Percentiles rank a stretch among this genome's conserved stretches.
Conservation (phyloP, 2,888 invertebrate species). For the Hydroisotoma schaefferi region DNA sequence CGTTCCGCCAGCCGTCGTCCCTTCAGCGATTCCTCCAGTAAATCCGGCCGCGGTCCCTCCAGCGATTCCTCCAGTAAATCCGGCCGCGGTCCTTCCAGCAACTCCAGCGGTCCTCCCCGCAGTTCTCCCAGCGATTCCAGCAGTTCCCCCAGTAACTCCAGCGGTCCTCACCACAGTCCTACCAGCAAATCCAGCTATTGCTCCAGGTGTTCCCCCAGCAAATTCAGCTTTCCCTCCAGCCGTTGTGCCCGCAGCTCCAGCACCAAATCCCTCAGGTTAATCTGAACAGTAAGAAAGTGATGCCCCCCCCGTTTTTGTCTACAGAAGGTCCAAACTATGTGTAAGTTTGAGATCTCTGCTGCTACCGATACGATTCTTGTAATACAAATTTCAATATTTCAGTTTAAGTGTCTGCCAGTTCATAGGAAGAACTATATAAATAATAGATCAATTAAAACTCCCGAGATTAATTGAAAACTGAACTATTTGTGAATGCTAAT, state of each 20-base stretch:
- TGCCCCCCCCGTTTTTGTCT: not conserved
- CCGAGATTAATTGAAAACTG: no score
- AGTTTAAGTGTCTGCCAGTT: no score
- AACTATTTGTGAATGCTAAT: no score
- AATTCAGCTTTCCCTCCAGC: not conserved
- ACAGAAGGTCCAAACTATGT: no score
- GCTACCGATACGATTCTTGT: no score
- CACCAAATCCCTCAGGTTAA: not conserved
- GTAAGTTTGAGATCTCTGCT: not conserved
- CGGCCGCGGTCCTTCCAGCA: not conserved
- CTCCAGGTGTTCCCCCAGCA: not conserved
- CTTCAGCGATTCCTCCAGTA: no score
- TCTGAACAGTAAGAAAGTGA: no score
- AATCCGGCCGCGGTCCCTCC: not conserved
- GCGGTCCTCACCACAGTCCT: not conserved
- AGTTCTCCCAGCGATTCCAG: not conserved
- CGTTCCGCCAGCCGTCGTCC: no score
- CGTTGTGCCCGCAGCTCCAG: not conserved
- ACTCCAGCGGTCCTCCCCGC: not conserved
- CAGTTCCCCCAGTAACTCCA: not conserved
- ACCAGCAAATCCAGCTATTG: not conserved
- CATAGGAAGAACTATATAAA: no score
- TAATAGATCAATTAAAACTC: no score
- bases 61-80: not conserved
- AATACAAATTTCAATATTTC: no score